Conservation (phyloP, 2,797 vertebrate genomes). For the Sebastes paucispinis region DNA sequence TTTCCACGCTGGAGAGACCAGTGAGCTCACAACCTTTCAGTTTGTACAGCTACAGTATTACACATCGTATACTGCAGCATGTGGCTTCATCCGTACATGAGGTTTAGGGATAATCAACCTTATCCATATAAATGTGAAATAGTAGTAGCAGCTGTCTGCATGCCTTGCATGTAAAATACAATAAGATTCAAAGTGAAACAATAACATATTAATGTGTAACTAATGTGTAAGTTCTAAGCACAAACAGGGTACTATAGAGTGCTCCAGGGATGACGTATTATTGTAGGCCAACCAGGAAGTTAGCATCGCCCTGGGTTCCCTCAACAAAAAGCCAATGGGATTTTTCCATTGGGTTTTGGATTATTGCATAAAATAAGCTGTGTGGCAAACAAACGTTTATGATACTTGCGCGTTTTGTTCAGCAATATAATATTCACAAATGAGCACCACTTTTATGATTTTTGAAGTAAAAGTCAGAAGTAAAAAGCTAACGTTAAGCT, state of each 20-base stretch:
- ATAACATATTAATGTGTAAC: not conserved
- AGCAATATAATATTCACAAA: too few relatives aligned
- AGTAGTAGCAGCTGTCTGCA: not conserved
- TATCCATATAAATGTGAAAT: not conserved
- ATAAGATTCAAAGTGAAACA: not conserved
- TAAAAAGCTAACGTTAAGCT: too few relatives aligned
- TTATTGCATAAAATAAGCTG: too few relatives aligned
- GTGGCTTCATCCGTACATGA: not conserved
- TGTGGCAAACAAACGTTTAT: too few relatives aligned
- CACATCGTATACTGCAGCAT: not conserved
- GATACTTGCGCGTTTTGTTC: too few relatives aligned
- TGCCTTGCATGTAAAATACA: not conserved
- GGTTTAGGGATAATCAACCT: not conserved
- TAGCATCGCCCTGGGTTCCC: too few relatives aligned
- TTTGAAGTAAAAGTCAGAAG: too few relatives aligned
- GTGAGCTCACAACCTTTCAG: slow-evolving; percentile 73
- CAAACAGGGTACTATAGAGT: not conserved
- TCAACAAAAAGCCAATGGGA: too few relatives aligned
- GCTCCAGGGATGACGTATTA: too few relatives aligned
- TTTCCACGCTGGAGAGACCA: slow-evolving; percentile 94
- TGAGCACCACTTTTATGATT: too few relatives aligned
- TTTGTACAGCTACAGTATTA: not conserved
- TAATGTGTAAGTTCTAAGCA: not conserved
- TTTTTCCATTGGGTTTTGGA: too few relatives aligned
- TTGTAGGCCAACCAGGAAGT: too few relatives aligned